phyloP scores from a whole-genome alignment of 2,888 invertebrate genomes.

The Temnothorax unifasciatus region DNA sequence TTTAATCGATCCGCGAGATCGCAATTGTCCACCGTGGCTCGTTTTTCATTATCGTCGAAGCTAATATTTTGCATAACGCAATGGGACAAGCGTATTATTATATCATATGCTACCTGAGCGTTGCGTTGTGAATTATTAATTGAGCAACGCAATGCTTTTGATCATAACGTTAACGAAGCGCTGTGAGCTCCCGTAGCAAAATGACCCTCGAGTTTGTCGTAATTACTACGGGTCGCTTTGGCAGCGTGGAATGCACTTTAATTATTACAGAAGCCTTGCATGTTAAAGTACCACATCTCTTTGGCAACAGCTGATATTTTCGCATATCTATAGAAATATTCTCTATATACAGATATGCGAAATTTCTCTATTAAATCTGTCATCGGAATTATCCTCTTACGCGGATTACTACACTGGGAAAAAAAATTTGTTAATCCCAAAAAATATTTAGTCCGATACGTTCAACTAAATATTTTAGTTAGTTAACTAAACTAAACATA shows the following conservation, averaged over 20 bases:
- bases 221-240: constrained; percentile 50
- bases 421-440: too few species aligned
- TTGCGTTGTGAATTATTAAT: constrained; percentile 54
- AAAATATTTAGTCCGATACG: too few species aligned
- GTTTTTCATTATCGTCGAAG: constrained; percentile 15
- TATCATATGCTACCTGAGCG: constrained; percentile 48
- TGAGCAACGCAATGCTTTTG: constrained; percentile 56
- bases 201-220: constrained; percentile 49
- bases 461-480: too few species aligned
- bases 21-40: constrained; percentile 15
- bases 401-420: background rate
- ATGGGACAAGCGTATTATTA: constrained; percentile 33
- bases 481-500: too few species aligned
- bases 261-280: constrained; percentile 45
- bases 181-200: constrained; percentile 42
- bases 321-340: constrained; percentile 4
- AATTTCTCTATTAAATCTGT: constrained; percentile 2
- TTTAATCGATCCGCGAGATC: constrained; percentile 26
- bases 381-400: constrained; percentile 1
- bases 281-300: constrained; percentile 26
- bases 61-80: constrained; percentile 28
- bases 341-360: background rate
- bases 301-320: constrained; percentile 11
- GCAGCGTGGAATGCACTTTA: constrained; percentile 42
- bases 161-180: constrained; percentile 55